Conservation (phyloP, 1,140 invertebrate species). For the Araneus ventricosus region DNA sequence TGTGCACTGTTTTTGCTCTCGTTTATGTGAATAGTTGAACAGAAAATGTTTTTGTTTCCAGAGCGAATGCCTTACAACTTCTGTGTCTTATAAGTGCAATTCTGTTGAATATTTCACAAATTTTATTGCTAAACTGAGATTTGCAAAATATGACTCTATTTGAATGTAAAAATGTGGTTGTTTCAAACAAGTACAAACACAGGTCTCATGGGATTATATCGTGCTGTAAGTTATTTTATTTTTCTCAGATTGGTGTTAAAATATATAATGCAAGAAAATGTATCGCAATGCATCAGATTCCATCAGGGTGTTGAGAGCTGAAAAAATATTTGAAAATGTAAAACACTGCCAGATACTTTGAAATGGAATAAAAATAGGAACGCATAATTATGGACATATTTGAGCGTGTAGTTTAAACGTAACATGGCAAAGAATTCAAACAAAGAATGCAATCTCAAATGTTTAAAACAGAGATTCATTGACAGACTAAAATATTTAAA, state of each 20-base stretch:
- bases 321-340: too few relatives aligned
- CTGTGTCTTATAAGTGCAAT: slow-evolving; percentile 3
- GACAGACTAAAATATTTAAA: too few relatives aligned
- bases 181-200: not conserved
- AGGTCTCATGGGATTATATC: not conserved
- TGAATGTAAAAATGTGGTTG: not conserved
- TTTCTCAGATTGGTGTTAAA: not conserved
- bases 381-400: not conserved
- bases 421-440: not conserved
- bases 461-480: too few relatives aligned
- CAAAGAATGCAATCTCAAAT: not conserved
- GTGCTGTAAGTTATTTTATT: not conserved
- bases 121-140: not conserved
- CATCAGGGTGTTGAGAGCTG: too few relatives aligned
- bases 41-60: not conserved
- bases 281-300: too few relatives aligned
- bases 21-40: not conserved
- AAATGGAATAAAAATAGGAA: not conserved
- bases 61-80: not conserved
- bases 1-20: not conserved
- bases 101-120: not conserved
- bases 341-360: not conserved
- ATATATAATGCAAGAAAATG: not conserved
- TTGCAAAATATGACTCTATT: too few relatives aligned
- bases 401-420: not conserved